phyloP scores from a whole-genome alignment of 2,797 vertebrate genomes.

The Scolopax rusticola region DNA sequence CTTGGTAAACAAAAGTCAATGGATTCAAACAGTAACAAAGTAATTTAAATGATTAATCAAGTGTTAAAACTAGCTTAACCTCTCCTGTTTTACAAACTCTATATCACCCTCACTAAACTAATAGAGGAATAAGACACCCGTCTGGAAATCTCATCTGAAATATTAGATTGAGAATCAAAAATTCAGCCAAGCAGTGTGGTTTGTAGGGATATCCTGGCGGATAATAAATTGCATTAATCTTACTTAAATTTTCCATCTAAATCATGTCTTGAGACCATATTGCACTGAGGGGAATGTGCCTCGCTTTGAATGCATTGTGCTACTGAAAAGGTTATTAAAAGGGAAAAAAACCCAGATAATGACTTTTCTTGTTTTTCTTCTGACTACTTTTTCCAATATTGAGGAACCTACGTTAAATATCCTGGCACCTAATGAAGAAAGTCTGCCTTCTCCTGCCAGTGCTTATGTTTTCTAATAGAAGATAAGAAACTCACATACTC shows the following conservation, averaged over 20 bases:
- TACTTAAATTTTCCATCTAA: constrained; percentile 90
- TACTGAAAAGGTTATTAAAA: constrained; percentile 85
- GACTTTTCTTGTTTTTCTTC: constrained; percentile 67
- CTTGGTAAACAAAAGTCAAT: constrained; percentile 83
- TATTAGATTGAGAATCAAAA: constrained; percentile 85
- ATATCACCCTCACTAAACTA: constrained; percentile 92
- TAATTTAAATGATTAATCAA: constrained; percentile 85
- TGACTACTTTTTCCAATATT: constrained; percentile 66
- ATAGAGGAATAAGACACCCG: constrained; percentile 91
- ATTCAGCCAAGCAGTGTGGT: constrained; percentile 86
- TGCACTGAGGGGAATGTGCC: constrained; percentile 75
- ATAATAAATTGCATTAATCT: constrained; percentile 96
- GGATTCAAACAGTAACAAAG: constrained; percentile 80
- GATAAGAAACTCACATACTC: constrained; percentile 49
- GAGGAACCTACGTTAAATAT: constrained; percentile 64
- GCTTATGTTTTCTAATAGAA: constrained; percentile 29
- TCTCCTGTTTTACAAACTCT: constrained; percentile 88
- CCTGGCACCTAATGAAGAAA: constrained; percentile 62
- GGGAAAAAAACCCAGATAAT: constrained; percentile 43
- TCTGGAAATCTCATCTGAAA: constrained; percentile 98
- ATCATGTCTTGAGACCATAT: constrained; percentile 81
- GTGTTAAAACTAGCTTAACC: constrained; percentile 84
- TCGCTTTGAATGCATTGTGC: constrained; percentile 81
- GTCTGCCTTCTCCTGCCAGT: neutral
- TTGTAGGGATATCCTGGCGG: constrained; percentile 97